These are phyloP conservation scores for Atlantisia rogersi DNA, from an alignment of 2,113 vertebrate species.

Conservation along the genomic window DNA sequence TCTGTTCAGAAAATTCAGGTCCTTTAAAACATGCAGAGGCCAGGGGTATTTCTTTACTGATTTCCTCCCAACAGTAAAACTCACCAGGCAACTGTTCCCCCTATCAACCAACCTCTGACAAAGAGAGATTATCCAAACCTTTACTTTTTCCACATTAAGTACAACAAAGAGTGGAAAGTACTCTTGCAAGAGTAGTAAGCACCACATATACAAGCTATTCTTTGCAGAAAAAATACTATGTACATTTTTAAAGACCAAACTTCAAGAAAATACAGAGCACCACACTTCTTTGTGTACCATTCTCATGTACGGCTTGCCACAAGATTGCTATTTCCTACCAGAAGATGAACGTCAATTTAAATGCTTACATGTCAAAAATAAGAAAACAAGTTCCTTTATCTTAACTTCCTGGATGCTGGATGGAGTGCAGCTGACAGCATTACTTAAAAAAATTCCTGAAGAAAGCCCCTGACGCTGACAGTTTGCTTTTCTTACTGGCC, in stretches of 20 bases:
- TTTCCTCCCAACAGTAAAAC: background rate
- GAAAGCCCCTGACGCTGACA: background rate
- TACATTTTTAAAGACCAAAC: background rate
- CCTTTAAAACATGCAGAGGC: background rate
- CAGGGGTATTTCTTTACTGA: background rate
- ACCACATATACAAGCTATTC: background rate
- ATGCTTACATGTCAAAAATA: background rate
- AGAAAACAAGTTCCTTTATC: background rate
- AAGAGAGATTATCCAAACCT: background rate
- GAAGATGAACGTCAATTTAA: background rate
- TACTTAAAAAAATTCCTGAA: background rate
- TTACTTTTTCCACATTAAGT: background rate
- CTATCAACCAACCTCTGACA: background rate
- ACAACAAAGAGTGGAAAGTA: background rate
- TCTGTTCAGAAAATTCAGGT: background rate
- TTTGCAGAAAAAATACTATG: background rate
- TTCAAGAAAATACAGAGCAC: background rate
- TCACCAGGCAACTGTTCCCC: background rate
- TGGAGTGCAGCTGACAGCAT: background rate
- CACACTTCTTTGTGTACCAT: background rate
- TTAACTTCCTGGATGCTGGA: background rate
- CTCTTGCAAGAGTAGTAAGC: background rate
- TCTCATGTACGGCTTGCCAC: background rate
- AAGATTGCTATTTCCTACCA: background rate
- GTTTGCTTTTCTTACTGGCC: background rate